Evolutionary conservation across 2,888 invertebrate genomes (phyloP).

Genomic region (Acronicta aceris): DNA sequence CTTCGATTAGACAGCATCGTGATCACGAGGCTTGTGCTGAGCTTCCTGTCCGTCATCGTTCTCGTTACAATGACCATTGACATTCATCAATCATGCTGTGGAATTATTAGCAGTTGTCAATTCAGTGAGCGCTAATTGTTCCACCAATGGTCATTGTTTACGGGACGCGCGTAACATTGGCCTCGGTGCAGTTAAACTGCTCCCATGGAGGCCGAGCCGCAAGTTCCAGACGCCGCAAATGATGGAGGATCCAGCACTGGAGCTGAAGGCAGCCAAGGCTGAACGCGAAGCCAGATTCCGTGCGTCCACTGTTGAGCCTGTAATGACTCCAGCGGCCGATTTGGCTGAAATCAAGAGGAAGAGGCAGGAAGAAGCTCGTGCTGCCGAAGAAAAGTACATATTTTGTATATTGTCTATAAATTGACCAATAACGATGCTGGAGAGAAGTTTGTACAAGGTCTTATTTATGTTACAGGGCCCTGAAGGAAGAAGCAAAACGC

Average conservation of each 20-base stretch:
- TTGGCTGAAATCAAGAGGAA: conserved; percentile 88
- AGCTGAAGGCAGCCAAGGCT: conserved; percentile 90
- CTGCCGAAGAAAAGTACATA: conserved; percentile 90
- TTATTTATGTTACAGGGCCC: conserved; percentile 72
- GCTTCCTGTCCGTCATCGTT: conserved; percentile 67
- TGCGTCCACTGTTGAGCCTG: conserved; percentile 85
- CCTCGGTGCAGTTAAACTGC: conserved; percentile 90
- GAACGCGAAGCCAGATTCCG: conserved; percentile 90
- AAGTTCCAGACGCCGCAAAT: conserved; percentile 90
- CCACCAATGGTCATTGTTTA: conserved; percentile 71
- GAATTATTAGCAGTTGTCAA: conserved; percentile 62
- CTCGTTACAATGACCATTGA: conserved; percentile 66
- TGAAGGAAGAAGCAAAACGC: conserved; percentile 88
- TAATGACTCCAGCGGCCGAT: conserved; percentile 85
- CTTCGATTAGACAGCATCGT: conserved; percentile 72
- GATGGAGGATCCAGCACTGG: conserved; percentile 89
- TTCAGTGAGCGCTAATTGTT: conserved; percentile 60
- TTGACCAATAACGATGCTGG: neutral
- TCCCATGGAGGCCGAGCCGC: conserved; percentile 91
- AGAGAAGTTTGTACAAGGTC: neutral
- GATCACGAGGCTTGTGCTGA: conserved; percentile 69
- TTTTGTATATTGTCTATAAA: neutral
- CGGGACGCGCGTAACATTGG: conserved; percentile 73
- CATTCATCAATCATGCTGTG: conserved; percentile 47
- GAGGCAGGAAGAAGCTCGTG: conserved; percentile 90